Base-by-base conservation (phyloP, 2,888 invertebrate genomes). In the Tenodera sinensis region DNA sequence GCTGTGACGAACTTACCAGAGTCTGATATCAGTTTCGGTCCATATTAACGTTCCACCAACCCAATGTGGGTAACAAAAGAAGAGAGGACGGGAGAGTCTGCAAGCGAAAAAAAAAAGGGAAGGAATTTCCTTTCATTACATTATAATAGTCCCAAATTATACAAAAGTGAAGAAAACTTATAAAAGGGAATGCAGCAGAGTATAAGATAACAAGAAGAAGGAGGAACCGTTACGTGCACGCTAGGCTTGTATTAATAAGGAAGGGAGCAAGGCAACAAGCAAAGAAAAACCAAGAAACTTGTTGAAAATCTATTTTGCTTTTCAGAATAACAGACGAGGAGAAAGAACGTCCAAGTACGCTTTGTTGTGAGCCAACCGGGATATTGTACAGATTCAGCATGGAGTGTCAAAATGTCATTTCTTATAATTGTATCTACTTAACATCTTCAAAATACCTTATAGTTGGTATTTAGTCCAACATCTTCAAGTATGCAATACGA, bases 141-240 rank as follows among this genome's bases (percentile, higher is more conserved):
- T 87, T 87, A 87, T 87, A 87, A 87, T 87, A 87, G 83, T 83
- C 87, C 83, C 82, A 87, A 87, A 87, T 87, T 87, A 87, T 87
- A 87, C 87, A 82, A 87, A 83, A 87, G 28, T 87, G 87, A 83
- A 87, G 83, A 82, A 81, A 87, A 87, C 87, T 87, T 87, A 83
- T 87, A 82, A 83, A 87, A 87, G 87, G 82, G 87, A 87, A 87
- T 30, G 81, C 87, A 82, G 30, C 87, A 82, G 30, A 27, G 71
- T 85, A 86, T 28, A 87, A 87, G 87, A 87, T 82, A 87, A 87
- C 87, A 83, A 83, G 34, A 71, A 34, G 86, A 86, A 85, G 54
- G 54, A 71, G 54, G 54, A 54, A 25, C 84, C 34, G 84, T 34
- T 84, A 84, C 84, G 84, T 84, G 42, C 85, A 81, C 34, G 82